Base-by-base conservation (phyloP, 2,888 invertebrate genomes). In the Dusona sp. region DNA sequence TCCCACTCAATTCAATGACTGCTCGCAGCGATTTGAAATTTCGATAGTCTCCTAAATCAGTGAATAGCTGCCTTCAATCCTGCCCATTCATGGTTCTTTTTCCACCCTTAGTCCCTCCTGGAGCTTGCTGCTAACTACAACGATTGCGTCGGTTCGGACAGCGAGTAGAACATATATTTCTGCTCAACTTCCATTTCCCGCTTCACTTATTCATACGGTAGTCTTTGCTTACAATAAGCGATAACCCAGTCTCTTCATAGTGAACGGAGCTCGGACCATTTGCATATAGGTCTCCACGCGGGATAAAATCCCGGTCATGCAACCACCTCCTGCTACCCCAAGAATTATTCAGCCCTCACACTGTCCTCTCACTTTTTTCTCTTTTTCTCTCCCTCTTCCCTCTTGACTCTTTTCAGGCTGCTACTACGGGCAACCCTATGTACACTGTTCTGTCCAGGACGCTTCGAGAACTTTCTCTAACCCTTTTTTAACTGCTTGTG, bases 171-270 rank as follows among this genome's bases (percentile, higher is more conserved):
- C 85, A n/a, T 87, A 80, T 67, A 38, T 75, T 90, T 90, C 89
- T 88, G 88, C 91, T 70, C 70, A 54, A 73, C 87, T 88, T 92
- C 90, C 90, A 89, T 92, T 91, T 90, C 88, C 91, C 91, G 92
- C 91, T 93, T 92, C 91, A 92, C 92, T 90, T 92, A 92, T 93
- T 92, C 92, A 92, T 93, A 91, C 64, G 51, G 80, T 83, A 88
- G 90, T 92, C 92, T 92, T 92, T 93, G 91, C 91, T 92, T 90
- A 92, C 92, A 93, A 93, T 93, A 92, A 93, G 92, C 79, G 86
- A 78, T 57, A n/a, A n/a, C n/a, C n/a, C n/a, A n/a, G n/a, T n/a
- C n/a, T n/a, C n/a, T n/a, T n/a, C n/a, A 70, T 29, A 33, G 74
- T 42, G 86, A 78, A 80, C 61, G 78, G n/a, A 80, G 57, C 90